Evolutionary conservation across 2,888 invertebrate genomes (phyloP), one percentile per base, ranked within the genome.

Genomic region (Seladonia tumulorum): DNA sequence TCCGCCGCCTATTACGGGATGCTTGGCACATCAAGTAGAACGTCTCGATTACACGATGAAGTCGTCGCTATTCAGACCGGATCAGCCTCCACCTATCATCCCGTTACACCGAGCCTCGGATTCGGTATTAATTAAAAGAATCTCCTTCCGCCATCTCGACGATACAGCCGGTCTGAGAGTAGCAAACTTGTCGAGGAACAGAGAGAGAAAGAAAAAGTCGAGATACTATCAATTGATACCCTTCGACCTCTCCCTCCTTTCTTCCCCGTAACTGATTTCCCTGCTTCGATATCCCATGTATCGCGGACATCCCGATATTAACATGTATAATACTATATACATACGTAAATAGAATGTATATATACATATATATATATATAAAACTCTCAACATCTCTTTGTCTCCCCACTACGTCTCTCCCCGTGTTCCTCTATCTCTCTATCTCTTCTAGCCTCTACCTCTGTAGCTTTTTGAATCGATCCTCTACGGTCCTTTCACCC

Each of bases 151-250:
- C 63, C 57, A 35, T 74, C 75, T 72, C 57, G 39, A 68, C 49
- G n/a, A 63, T 63, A 63, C 35, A 63, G 47, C 42, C 72, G 5
- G 53, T 10, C 1, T 57, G 45, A 68, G 78, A 42, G 81, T 72
- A 75, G 22, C 12, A 42, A 68, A 39, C 22, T 39, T 22, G 35
- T 12, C 5, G 18, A 42, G 53, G 68, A 76, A 66, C 35, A 81
- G 76, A 81, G 87, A 83, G 76, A 68, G 86, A 87, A 71, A 82
- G 79, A 87, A 84, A 83, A 79, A 89, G 57, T 81, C 81, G 81
- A 85, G 90, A 88, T 80, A 79, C 75, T 79, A 88, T 90, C 81
- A 87, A 85, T 92, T 84, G 87, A 89, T 89, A 90, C 83, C 83
- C 88, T 88, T 90, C 85, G 83, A 82, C 86, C 79, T 81, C 76